A percentile compares a stretch with the other conserved stretches of the same genome.
Evolutionary conservation across 1,140 invertebrate genomes (phyloP).

Genomic region (Ruditapes philippinarum): DNA sequence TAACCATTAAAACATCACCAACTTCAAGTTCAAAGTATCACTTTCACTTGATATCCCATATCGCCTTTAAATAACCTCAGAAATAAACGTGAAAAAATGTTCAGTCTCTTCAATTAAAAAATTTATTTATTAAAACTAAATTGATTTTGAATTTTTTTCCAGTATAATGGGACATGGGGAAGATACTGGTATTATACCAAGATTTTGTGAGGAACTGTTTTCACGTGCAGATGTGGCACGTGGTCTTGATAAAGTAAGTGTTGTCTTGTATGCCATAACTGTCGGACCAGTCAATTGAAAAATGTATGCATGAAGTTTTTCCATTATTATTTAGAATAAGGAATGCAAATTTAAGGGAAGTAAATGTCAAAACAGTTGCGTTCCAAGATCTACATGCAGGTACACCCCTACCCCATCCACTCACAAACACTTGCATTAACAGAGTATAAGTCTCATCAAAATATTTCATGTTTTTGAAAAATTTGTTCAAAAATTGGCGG

Average conservation of each 20-base stretch:
- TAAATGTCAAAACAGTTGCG: neutral
- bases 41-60: too few species aligned
- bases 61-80: too few species aligned
- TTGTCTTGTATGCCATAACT: slow-evolving; percentile 91
- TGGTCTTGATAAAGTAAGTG: slow-evolving; percentile 76
- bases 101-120: too few species aligned
- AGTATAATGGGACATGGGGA: slow-evolving; percentile 86
- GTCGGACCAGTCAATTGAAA: slow-evolving; percentile 88
- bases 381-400: neutral
- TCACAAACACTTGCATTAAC: too few species aligned
- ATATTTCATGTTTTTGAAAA: too few species aligned
- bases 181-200: slow-evolving; percentile 84
- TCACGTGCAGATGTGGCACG: slow-evolving; percentile 71
- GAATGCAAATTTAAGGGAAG: neutral
- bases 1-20: too few species aligned
- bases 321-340: neutral
- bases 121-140: too few species aligned
- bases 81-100: too few species aligned
- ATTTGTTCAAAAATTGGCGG: neutral
- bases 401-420: too few species aligned
- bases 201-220: slow-evolving; percentile 86
- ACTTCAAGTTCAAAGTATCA: too few species aligned
- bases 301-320: neutral
- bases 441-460: too few species aligned
- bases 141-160: slow-evolving; percentile 71